Base-by-base conservation (phyloP, 1,140 invertebrate species). In the Bombus vancouverensis region DNA sequence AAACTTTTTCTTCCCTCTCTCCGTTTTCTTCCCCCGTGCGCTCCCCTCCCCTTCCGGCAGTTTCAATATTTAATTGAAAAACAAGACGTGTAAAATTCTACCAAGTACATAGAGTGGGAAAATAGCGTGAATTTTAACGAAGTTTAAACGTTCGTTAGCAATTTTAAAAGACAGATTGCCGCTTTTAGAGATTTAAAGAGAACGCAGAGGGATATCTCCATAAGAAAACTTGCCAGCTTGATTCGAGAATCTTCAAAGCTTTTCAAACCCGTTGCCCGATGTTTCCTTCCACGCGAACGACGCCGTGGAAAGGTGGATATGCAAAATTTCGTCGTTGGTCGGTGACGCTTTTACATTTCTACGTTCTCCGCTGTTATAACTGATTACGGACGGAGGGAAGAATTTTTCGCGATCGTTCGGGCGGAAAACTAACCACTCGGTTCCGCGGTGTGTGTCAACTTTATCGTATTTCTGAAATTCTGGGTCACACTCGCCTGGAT, bases 391-490 rank as follows among this genome's bases (percentile, higher is more conserved):
- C 44, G 12, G 8, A 53, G 65, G 28, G 80, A 62, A 77, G 65
- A 78, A 88, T 89, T 89, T 88, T 74, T 37, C 84, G 47, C 57
- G 87, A 44, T 66, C 85, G 65, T 71, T 66, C 80, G 66, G 32
- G 68, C 77, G 68, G 86, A 89, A 83, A 89, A 88, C 80, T 79
- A 89, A 89, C 88, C 42, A 68, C 80, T 83, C 32, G 39, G 83
- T 37, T 76, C 74, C 65, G 10, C 34, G 28, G 65, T 22, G 74
- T 72, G 82, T 37, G 66, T 81, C 83, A 89, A 89, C 85, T 89
- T 89, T 86, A 83, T 85, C 83, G 57, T 87, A 74, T 83, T 78
- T 73, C 59, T 28, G 25, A 57, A 74, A 89, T 83, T 89, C 84
- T 87, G 37, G 88, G 88, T 87, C 88, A 83, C 78, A 65, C 37